A percentile compares a stretch with the other conserved stretches of the same genome.
Conservation (phyloP, 2,797 vertebrate species). For the Rhadinocentrus ornatus region DNA sequence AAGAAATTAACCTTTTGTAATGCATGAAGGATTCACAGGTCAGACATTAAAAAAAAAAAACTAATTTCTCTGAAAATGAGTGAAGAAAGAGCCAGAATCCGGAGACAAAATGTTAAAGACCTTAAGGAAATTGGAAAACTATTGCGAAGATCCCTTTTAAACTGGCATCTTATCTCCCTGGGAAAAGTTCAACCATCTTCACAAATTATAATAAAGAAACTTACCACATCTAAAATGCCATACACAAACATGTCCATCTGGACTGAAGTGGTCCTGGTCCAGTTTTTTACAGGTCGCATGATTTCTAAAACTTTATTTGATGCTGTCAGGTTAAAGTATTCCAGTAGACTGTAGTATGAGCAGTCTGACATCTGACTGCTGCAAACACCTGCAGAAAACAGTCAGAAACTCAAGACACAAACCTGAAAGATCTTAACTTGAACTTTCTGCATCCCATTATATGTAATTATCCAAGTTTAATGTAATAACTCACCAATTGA, state of each 20-base stretch:
- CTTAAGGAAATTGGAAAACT: too few species aligned
- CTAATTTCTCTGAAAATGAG: too few species aligned
- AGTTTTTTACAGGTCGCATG: slow-evolving; percentile 68
- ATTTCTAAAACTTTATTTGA: slow-evolving; percentile 10
- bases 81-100: too few species aligned
- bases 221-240: slow-evolving; percentile 74
- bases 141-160: too few species aligned
- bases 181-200: too few species aligned
- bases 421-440: not conserved
- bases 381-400: slow-evolving; percentile 27
- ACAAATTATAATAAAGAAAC: slow-evolving; percentile 5
- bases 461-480: not conserved
- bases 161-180: too few species aligned
- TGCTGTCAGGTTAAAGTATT: slow-evolving; percentile 56
- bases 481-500: slow-evolving; percentile 44
- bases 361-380: slow-evolving; percentile 49
- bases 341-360: slow-evolving; percentile 62
- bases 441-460: not conserved
- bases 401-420: not conserved
- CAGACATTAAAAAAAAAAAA: too few species aligned
- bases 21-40: too few species aligned
- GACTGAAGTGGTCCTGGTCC: slow-evolving; percentile 37
- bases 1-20: too few species aligned
- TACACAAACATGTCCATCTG: slow-evolving; percentile 50
- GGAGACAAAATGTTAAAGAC: too few species aligned